Base-by-base conservation (phyloP, 2,113 vertebrate genomes). In the Aplodontia rufa region DNA sequence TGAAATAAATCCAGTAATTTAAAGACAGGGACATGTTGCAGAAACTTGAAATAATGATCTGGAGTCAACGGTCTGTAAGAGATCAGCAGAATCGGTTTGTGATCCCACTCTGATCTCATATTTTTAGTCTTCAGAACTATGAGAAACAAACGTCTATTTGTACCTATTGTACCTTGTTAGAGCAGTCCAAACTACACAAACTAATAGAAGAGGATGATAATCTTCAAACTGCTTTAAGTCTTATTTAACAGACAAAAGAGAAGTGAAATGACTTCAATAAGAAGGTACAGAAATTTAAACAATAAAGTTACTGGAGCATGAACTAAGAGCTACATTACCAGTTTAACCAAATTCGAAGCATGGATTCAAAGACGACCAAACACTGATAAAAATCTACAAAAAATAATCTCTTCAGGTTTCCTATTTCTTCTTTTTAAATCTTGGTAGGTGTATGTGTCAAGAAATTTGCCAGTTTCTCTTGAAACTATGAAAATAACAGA, bases 261-360 rank as follows among this genome's bases (percentile, higher is more conserved):
- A 75, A 85, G 19, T 79, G 40, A 82, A 91, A 78, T 83, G 14
- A 66, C 58, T 92, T 84, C 92, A 47, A 51, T 37, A 76, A 89
- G 24, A 79, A 13, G 24, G 17, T 71, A 58, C n/a, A 89, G 22
- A 89, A 88, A 42, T 35, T 53, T 32, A 90, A 53, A 75, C 30
- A 75, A 62, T 10, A 40, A 24, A 51, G 7, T 69, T 45, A 42
- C 5, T 28, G 37, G 40, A 62, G 51, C 42, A 71, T 71, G 20
- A 90, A 60, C 19, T 55, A 20, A 32, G 45, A 40, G 14, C n/a
- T 82, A 3, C 7, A 30, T 40, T 40, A 62, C 28, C 51, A 14
- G 64, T 22, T 62, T 64, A 45, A 30, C 30, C 32, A 32, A 22
- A 53, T 60, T 60, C 90, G 49, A 86, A 78, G 13, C 26, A 8